Base-by-base conservation (phyloP, 2,888 invertebrate genomes). In the Cinara cedri region DNA sequence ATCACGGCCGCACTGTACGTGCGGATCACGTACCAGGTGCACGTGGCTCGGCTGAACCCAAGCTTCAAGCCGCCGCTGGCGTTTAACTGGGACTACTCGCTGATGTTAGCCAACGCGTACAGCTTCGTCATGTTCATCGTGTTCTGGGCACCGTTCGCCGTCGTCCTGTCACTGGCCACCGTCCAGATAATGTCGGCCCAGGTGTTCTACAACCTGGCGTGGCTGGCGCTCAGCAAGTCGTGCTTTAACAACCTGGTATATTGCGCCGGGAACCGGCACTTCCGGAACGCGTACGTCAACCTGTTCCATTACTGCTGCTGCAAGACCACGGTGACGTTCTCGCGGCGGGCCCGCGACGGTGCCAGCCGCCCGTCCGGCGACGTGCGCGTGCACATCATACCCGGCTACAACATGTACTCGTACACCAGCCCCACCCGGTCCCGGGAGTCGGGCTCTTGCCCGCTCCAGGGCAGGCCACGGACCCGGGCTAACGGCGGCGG, bases 281-380 rank as follows among this genome's bases (percentile, higher is more conserved):
- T 93, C 84, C 88, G 92, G 54, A 89, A 88, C 81, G 91, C 92
- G 9, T 93, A 92, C 85, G 87, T 90, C 16, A 90, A 91, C 84
- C 86, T 93, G 11, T 93, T 93, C 84, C 91, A 92, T 84, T 94
- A 93, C 84, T 93, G 93, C 84, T 93, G 91, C 85, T 93, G 93
- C 86, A 93, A 93, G 85, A 92, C 90, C 11, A 90, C 91, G 8
- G 90, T 90, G 34, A 89, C 91, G 1, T 90, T 90, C 83, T 89
- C 90, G 9, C 86, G 90, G 81, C 88, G 92, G 60, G 88, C 90
- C 76, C 86, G 91, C 51, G 86, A 87, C 74, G 87, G 88, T 55
- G 86, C 85, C 11, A 83, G 86, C 78, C 84, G 88, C 44, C 87
- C 89, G 16, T 87, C 89, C 0, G 88, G 89, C 3, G 90, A 92